Conservation (phyloP, 2,113 vertebrate genomes). For the Sinocyclocheilus anophthalmus region DNA sequence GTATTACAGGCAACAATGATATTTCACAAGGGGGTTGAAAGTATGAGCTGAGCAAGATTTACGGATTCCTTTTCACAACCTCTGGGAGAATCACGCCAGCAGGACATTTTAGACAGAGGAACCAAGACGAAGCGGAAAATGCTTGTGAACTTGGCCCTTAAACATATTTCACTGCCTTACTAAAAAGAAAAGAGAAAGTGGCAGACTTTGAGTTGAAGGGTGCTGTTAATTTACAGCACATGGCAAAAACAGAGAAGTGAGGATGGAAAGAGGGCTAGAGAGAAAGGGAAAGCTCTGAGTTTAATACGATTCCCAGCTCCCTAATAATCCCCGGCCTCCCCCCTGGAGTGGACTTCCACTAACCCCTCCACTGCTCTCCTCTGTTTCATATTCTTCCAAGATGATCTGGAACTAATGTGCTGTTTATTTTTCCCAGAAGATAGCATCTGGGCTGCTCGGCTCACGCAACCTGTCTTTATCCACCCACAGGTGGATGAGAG, state of each 20-base stretch:
- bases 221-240: constrained; percentile 65
- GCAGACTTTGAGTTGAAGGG: constrained; percentile 40
- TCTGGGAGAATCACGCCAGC: constrained; percentile 46
- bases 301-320: constrained; percentile 61
- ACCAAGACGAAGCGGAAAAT: constrained; percentile 48
- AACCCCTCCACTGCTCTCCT: constrained; percentile 57
- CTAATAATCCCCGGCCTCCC: constrained; percentile 63
- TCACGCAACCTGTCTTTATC: constrained; percentile 67
- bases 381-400: constrained; percentile 68
- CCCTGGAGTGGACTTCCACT: constrained; percentile 63
- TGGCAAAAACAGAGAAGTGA: constrained; percentile 58
- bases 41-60: constrained; percentile 47
- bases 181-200: constrained; percentile 53
- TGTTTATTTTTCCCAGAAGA: constrained; percentile 71
- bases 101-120: constrained; percentile 49
- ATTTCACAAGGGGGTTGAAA: constrained; percentile 51
- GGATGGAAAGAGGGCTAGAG: constrained; percentile 43
- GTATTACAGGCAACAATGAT: constrained; percentile 57
- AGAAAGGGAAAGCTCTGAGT: constrained; percentile 46
- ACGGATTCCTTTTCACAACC: constrained; percentile 40
- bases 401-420: constrained; percentile 72
- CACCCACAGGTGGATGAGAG: constrained; percentile 57
- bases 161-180: constrained; percentile 60
- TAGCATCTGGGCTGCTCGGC: constrained; percentile 57
- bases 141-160: constrained; percentile 48